Evolutionary conservation across 2,113 vertebrate genomes (phyloP), one percentile per base, ranked within the genome.

Genomic region (Riparia riparia): DNA sequence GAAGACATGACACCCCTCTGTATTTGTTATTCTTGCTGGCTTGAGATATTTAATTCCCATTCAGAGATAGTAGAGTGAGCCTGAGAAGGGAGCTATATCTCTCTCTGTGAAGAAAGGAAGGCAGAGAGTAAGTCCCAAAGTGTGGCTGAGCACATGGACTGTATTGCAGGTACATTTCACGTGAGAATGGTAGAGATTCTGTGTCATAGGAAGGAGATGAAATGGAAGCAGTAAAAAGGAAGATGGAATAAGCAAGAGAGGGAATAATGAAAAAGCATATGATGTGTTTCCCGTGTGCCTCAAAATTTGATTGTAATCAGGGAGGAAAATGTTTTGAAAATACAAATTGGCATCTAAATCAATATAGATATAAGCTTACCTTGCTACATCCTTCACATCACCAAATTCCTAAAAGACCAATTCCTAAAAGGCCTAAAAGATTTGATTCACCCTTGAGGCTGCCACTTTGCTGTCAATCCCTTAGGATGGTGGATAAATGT

Each of bases 121-220:
- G 31, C 14, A 65, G n/a, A 82, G 54, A 58, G 7, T 50, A 66
- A 49, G 17, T 57, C 39, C 18, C 0, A 1, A 83, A 73, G 12
- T 1, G 0, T 81, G 64, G 7, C 42, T 71, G 44, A 73, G 19
- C 44, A 14, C 14, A 0, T n/a, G 54, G 26, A 2, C 39, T 61
- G 7, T n/a, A 15, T 16, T 74, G 42, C 21, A 61, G 51, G 9
- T 56, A n/a, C 9, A 14, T 80, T 76, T 88, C 57, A 53, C 14
- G 1, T 34, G 34, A 41, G 16, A 74, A 32, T 37, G 7, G 22
- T 24, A 61, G 54, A 70, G 28, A 49, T 53, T 21, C 24, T 41
- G 34, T 7, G 2, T 63, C 17, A 7, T n/a, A 57, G 17, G 28
- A 50, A 85, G 51, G 32, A 80, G 11, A 63, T 41, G 41, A 58